These are phyloP conservation scores for Halocaridina rubra DNA, from an alignment of 2,888 invertebrate genomes.

Conservation along the genomic window DNA sequence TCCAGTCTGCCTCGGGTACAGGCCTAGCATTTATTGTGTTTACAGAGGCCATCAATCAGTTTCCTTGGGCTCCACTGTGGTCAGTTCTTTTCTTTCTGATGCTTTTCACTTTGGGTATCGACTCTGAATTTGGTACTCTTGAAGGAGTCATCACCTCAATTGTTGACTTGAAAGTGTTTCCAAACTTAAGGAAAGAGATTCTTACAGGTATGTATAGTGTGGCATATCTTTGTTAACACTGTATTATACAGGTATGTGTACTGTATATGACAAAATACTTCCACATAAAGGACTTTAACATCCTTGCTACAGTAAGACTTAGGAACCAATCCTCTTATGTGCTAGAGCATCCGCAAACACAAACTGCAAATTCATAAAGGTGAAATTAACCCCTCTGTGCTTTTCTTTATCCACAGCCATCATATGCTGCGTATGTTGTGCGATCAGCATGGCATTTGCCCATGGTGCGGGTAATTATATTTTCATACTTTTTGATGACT, in stretches of 20 bases:
- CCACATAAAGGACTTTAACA: no score
- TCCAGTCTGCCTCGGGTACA: slow-evolving; percentile 93
- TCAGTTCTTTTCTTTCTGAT: slow-evolving; percentile 95
- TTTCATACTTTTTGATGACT: slow-evolving; percentile 92
- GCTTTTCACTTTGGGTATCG: slow-evolving; percentile 95
- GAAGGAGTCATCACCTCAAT: slow-evolving; percentile 96
- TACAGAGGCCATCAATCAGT: slow-evolving; percentile 97
- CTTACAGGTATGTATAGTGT: slow-evolving; percentile 76
- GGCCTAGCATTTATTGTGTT: slow-evolving; percentile 97
- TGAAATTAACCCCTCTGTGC: no score
- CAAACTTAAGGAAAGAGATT: slow-evolving; percentile 89
- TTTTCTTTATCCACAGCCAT: slow-evolving; percentile 68
- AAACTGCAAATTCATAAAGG: no score
- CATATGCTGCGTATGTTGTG: slow-evolving; percentile 83
- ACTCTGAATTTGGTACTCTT: slow-evolving; percentile 94
- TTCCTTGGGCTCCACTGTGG: slow-evolving; percentile 96
- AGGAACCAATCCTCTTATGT: no score
- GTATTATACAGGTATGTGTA: no score
- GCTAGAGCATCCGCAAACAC: no score
- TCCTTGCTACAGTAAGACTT: no score
- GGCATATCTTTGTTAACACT: no score
- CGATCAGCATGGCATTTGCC: slow-evolving; percentile 89
- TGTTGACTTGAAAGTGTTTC: slow-evolving; percentile 94
- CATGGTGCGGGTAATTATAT: slow-evolving; percentile 94
- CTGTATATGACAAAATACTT: no score